A percentile compares a stretch with the other conserved stretches of the same genome.
Conservation (phyloP, 2,888 invertebrate species). For the Mellilla xanthometata region DNA sequence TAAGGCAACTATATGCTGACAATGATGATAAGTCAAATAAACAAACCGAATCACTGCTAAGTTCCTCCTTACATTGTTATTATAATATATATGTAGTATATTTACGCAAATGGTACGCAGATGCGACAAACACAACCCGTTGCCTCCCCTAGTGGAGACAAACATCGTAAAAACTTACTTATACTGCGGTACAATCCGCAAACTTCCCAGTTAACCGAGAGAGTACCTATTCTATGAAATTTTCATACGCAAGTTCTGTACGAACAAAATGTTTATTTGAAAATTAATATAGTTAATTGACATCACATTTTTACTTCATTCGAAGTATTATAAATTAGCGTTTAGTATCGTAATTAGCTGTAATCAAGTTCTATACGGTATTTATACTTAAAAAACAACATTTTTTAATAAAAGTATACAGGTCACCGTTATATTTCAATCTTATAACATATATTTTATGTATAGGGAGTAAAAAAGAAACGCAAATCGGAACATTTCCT, state of each 20-base stretch:
- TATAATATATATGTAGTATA: constrained; percentile 53
- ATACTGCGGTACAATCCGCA: constrained; percentile 60
- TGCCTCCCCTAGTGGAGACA: constrained; percentile 46
- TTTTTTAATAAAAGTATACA: no score
- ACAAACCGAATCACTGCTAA: not conserved
- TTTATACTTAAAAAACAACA: no score
- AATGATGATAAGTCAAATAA: not conserved
- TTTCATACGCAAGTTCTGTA: constrained; percentile 42
- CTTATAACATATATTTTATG: not conserved
- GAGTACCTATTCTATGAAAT: constrained; percentile 52
- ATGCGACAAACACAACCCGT: constrained; percentile 62
- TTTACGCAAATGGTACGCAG: constrained; percentile 60
- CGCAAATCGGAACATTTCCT: constrained; percentile 34
- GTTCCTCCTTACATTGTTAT: constrained; percentile 6
- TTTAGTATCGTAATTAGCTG: no score
- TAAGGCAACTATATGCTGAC: no score
- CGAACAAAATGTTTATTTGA: no score
- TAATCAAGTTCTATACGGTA: no score
- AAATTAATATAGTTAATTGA: no score
- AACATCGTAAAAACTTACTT: constrained; percentile 67
- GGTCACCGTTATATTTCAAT: no score
- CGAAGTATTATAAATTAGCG: no score
- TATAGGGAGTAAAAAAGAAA: constrained; percentile 22
- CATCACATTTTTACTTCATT: no score
- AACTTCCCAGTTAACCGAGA: constrained; percentile 56